phyloP scores from a whole-genome alignment of 2,797 vertebrate species.

The Sebastolobus alascanus region DNA sequence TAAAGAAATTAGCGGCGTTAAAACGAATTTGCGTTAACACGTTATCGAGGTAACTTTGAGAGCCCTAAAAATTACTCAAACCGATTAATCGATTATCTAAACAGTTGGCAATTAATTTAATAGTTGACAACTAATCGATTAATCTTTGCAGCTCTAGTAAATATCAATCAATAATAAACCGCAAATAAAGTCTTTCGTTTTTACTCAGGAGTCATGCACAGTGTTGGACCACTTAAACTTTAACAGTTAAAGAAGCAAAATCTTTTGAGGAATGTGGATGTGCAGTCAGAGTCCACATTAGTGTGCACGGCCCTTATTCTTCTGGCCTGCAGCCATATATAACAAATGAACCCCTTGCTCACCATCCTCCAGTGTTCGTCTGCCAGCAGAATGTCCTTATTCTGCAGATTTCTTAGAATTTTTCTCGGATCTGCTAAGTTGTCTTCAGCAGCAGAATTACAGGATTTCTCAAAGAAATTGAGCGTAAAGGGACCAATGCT shows the following conservation, averaged over 20 bases:
- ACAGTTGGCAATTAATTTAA: too few species aligned
- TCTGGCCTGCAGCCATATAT: slow-evolving; percentile 50
- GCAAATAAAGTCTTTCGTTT: not conserved
- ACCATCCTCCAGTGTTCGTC: slow-evolving; percentile 38
- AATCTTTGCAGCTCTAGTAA: too few species aligned
- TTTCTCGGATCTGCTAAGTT: slow-evolving; percentile 34
- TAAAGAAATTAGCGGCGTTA: too few species aligned
- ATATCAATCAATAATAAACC: not conserved
- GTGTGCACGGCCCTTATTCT: slow-evolving; percentile 25
- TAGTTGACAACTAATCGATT: too few species aligned
- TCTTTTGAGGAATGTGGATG: slow-evolving; percentile 26
- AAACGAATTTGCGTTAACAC: too few species aligned
- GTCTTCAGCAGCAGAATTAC: slow-evolving; percentile 39
- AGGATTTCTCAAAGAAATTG: slow-evolving; percentile 44
- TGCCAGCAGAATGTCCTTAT: slow-evolving; percentile 52
- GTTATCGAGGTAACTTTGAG: too few species aligned
- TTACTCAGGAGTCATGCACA: not conserved
- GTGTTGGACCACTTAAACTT: not conserved
- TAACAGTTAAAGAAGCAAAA: slow-evolving; percentile 20
- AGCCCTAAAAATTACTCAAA: too few species aligned
- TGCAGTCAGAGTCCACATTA: slow-evolving; percentile 36
- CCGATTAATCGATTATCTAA: too few species aligned
- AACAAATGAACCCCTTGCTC: slow-evolving; percentile 57
- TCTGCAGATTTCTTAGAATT: slow-evolving; percentile 50
- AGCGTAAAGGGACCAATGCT: slow-evolving; percentile 27